Evolutionary conservation across 1,140 invertebrate genomes (phyloP).

Genomic region (Acyrthosiphon pisum): DNA sequence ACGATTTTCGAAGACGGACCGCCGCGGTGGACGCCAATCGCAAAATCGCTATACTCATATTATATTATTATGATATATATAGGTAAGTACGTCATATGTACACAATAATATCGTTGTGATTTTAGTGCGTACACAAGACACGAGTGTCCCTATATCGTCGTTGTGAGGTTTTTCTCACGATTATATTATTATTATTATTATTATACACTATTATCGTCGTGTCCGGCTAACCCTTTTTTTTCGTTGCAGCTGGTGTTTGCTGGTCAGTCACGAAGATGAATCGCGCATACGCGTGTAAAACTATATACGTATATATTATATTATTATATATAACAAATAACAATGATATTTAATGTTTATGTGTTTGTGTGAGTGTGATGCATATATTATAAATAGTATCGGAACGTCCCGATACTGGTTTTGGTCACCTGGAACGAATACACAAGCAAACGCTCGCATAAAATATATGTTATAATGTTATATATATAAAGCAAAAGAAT

Average conservation of each 20-base stretch:
- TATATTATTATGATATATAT: neutral
- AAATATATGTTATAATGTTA: neutral
- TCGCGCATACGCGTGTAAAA: neutral
- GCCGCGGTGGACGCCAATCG: neutral
- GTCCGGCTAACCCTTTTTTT: slow-evolving; percentile 31
- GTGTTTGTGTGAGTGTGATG: neutral
- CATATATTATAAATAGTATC: slow-evolving; percentile 11
- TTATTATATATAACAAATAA: neutral
- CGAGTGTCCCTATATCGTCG: neutral
- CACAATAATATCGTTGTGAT: neutral
- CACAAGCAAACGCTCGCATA: neutral
- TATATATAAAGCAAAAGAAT: neutral
- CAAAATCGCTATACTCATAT: neutral
- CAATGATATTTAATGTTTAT: neutral
- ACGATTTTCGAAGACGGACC: slow-evolving; percentile 19
- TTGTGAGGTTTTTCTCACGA: slow-evolving; percentile 23
- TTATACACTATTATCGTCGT: neutral
- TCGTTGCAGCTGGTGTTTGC: slow-evolving; percentile 12
- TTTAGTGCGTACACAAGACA: too few relatives aligned
- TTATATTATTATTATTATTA: neutral
- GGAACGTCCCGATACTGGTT: slow-evolving; percentile 36
- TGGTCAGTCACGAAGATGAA: slow-evolving; percentile 28
- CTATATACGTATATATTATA: neutral
- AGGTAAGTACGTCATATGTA: neutral
- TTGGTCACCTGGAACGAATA: slow-evolving; percentile 1